phyloP scores from a whole-genome alignment of 1,140 invertebrate genomes.

The Cotesia chilonis region DNA sequence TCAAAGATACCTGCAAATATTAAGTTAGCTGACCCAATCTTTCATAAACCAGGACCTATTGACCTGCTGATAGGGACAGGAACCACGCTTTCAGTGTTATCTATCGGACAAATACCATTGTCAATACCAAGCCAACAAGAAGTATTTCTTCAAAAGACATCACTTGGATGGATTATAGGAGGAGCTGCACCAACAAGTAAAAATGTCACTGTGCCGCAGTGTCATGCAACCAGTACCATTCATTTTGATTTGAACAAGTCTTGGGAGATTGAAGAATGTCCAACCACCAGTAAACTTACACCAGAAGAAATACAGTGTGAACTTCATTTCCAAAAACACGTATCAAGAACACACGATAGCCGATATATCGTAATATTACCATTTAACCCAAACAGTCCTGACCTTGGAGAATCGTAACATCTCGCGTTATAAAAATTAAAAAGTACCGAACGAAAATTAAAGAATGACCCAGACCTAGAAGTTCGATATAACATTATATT shows the following conservation, averaged over 20 bases:
- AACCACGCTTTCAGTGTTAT: slow-evolving; percentile 37
- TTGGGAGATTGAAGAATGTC: slow-evolving; percentile 38
- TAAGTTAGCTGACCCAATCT: slow-evolving; percentile 40
- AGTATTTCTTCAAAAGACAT: slow-evolving; percentile 38
- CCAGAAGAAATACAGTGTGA: too few relatives aligned
- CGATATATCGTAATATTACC: too few relatives aligned
- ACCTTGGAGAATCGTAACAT: too few relatives aligned
- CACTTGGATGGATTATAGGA: slow-evolving; percentile 36
- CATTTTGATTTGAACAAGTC: slow-evolving; percentile 21
- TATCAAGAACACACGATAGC: too few relatives aligned
- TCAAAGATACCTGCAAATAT: slow-evolving; percentile 14
- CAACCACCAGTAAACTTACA: not conserved
- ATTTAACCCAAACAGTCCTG: too few relatives aligned
- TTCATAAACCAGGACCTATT: slow-evolving; percentile 34
- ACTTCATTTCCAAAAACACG: too few relatives aligned
- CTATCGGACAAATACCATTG: slow-evolving; percentile 34
- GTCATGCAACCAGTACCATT: slow-evolving; percentile 17
- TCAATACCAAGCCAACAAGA: slow-evolving; percentile 19
- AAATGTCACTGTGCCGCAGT: not conserved
- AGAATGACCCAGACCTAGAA: slow-evolving; percentile 27
- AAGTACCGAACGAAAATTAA: too few relatives aligned
- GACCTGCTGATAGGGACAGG: slow-evolving; percentile 41
- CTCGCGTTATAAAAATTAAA: too few relatives aligned
- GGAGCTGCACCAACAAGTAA: slow-evolving; percentile 12
- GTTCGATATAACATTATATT: slow-evolving; percentile 35